Evolutionary conservation across 2,888 invertebrate species (phyloP), one percentile per base, ranked within the genome.

Genomic region (Cephus runcator): DNA sequence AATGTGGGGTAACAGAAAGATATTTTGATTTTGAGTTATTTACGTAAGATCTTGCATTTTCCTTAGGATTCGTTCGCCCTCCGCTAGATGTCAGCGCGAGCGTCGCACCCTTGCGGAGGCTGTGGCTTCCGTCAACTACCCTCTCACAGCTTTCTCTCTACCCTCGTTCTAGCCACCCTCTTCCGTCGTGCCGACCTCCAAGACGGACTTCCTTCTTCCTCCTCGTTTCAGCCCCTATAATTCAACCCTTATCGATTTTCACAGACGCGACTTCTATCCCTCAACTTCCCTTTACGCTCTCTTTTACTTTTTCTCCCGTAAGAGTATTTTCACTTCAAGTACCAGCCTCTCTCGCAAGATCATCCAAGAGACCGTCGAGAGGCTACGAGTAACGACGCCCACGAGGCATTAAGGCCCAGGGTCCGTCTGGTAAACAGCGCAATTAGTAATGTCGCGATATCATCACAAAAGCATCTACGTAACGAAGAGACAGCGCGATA

Each of bases 31-130:
- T 71, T 6, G 15, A 33, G 12, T 34, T 71, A 71, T 71, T 71
- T 71, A 31, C 71, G 31, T 12, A 31, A 23, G 12, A 71, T 71
- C 71, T 71, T 33, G 71, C 71, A 34, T 34, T 71, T 34, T 71
- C 31, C 76, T 15, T 77, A 30, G 35, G 76, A 73, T 83, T 87
- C 76, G 77, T 73, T 76, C 74, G 79, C 84, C 84, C 83, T 80
- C 81, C 85, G 84, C 31, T 80, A 87, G 87, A 87, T 87, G 87
- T 85, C 87, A 36, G 79, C 33, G 56, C 69, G 68, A 12, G 74
- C 80, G 56, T 4, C 36, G 56, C 56, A 36, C 71, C 71, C 71
- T 71, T 34, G 71, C 15, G 71, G 71, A 71, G 71, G 71, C 34
- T 71, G 33, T 31, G 34, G 71, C 71, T 71, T 71, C 71, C 71